phyloP scores from a whole-genome alignment of 2,888 invertebrate genomes.

The Tetramorium bicarinatum region DNA sequence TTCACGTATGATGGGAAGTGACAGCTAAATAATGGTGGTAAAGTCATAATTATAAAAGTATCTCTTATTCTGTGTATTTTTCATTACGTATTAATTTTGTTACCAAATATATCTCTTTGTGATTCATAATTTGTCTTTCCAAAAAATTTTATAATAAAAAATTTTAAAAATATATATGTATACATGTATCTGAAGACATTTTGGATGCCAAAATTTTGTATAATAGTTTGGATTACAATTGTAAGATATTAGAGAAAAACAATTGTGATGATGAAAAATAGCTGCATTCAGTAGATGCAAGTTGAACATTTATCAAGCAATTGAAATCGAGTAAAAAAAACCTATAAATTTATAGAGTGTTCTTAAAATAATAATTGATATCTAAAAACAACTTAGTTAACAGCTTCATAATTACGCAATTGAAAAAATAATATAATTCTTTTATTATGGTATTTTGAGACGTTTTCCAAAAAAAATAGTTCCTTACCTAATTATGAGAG shows the following conservation, averaged over 20 bases:
- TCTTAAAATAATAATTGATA: not conserved
- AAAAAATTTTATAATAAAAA: constrained; percentile 10
- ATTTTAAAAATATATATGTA: not conserved
- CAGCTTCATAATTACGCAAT: constrained; percentile 4
- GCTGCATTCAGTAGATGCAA: constrained; percentile 29
- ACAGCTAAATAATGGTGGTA: constrained; percentile 77
- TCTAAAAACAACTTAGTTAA: constrained; percentile 1
- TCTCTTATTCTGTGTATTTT: constrained; percentile 42
- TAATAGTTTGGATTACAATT: constrained; percentile 22
- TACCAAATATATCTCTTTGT: constrained; percentile 62
- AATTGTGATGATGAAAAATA: constrained; percentile 5
- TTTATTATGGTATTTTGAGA: constrained; percentile 46
- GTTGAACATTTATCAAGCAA: not conserved
- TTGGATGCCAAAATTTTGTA: constrained; percentile 35
- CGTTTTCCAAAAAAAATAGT: constrained; percentile 27
- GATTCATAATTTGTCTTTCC: constrained; percentile 20
- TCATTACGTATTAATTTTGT: constrained; percentile 67
- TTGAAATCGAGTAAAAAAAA: not conserved
- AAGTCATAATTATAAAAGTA: constrained; percentile 77
- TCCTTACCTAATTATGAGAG: not conserved
- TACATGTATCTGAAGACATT: constrained; percentile 44
- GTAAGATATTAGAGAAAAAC: constrained; percentile 2
- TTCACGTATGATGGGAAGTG: constrained; percentile 79
- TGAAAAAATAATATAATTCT: constrained; percentile 59
- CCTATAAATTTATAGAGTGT: not conserved